These are phyloP conservation scores for Saccopteryx bilineata DNA, from an alignment of 2,113 vertebrate genomes.

Conservation along the genomic window DNA sequence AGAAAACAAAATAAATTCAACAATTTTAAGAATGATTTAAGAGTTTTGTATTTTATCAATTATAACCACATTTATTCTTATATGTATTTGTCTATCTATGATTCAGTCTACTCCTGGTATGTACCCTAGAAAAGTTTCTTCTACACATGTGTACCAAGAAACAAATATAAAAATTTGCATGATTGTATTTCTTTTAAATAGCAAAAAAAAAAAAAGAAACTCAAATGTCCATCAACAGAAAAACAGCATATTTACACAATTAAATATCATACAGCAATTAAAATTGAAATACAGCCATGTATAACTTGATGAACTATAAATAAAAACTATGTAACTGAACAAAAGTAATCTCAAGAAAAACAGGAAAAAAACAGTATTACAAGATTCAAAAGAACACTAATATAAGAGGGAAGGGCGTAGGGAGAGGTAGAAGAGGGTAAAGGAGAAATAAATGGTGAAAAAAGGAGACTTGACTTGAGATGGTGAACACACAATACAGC, in stretches of 20 bases:
- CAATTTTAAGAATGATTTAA: not conserved
- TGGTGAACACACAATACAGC: too few relatives aligned
- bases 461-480: too few relatives aligned
- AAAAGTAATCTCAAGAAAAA: not conserved
- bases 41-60: not conserved
- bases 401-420: too few relatives aligned
- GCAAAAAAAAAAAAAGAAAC: conserved; percentile 10
- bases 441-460: too few relatives aligned
- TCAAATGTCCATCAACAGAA: not conserved
- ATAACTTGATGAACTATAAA: not conserved
- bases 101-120: not conserved
- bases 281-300: not conserved
- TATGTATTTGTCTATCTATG: not conserved
- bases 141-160: not conserved
- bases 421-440: too few relatives aligned
- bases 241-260: not conserved
- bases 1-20: not conserved
- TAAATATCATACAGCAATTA: not conserved
- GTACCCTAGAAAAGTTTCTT: not conserved
- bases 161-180: not conserved
- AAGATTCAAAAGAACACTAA: conserved; percentile 22
- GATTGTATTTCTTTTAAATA: not conserved
- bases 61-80: not conserved
- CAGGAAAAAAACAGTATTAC: not conserved
- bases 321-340: not conserved